phyloP scores from a whole-genome alignment of 1,140 invertebrate species.

The Formica exsecta region DNA sequence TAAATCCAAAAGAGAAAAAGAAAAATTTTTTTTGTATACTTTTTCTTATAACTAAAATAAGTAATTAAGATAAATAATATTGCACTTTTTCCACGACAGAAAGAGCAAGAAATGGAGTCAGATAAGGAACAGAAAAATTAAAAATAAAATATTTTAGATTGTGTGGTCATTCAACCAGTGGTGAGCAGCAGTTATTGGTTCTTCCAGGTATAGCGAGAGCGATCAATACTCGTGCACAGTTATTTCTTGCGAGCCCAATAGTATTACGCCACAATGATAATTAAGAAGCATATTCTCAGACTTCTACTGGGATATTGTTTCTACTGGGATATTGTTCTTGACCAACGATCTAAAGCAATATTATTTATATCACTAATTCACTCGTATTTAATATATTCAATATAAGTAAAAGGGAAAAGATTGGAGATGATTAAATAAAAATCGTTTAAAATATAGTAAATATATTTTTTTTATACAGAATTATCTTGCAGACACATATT shows the following conservation, averaged over 20 bases:
- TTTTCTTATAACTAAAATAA: constrained; percentile 2
- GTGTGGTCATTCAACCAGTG: constrained; percentile 14
- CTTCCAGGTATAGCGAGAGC: not conserved
- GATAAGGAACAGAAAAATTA: not conserved
- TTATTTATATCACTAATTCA: not conserved
- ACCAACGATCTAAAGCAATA: not conserved
- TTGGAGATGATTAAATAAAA: not conserved
- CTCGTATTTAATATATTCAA: not conserved
- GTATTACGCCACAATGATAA: constrained; percentile 7
- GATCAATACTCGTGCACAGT: constrained; percentile 50
- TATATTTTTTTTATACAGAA: not conserved
- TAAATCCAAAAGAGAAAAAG: not conserved
- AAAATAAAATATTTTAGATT: constrained; percentile 21
- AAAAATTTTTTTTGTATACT: not conserved
- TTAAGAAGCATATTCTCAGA: not conserved
- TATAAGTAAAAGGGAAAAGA: not conserved
- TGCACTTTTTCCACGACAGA: not conserved
- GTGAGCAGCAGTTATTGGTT: constrained; percentile 42
- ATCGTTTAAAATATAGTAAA: not conserved
- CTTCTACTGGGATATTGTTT: not conserved
- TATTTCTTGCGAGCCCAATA: not conserved
- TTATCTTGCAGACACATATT: not conserved
- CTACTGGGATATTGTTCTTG: not conserved
- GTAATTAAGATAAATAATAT: constrained; percentile 48
- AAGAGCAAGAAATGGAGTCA: not conserved